Percentiles rank a stretch among this genome's conserved stretches.
These are phyloP conservation scores for Melikaiella ostensackeni DNA, from an alignment of 2,888 invertebrate species.

Conservation along the genomic window DNA sequence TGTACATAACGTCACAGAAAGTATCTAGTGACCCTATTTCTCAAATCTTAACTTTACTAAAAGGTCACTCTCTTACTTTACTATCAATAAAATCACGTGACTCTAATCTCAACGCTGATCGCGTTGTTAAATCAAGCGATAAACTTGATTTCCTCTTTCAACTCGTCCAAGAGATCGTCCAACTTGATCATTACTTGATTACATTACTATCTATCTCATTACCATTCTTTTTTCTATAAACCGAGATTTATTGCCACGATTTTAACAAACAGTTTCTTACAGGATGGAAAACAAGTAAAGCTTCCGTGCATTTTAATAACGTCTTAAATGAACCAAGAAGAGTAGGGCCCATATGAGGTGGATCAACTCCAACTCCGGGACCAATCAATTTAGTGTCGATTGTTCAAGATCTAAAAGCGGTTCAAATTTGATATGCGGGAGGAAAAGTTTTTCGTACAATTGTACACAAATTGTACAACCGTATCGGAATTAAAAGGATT, in stretches of 20 bases:
- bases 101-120: conserved; percentile 4
- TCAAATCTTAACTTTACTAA: conserved; percentile 16
- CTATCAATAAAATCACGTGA: conserved; percentile 1
- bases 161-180: background rate
- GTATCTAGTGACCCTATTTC: conserved; percentile 22
- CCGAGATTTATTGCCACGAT: conserved; percentile 6
- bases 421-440: conserved; percentile 48
- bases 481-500: conserved; percentile 53
- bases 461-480: conserved; percentile 48
- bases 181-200: background rate
- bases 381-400: conserved; percentile 17
- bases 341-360: conserved; percentile 5
- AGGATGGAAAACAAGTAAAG: conserved; percentile 35
- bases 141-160: conserved; percentile 10
- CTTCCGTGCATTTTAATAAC: conserved; percentile 38
- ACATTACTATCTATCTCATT: background rate
- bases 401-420: conserved; percentile 24
- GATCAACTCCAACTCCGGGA: conserved; percentile 16
- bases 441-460: conserved; percentile 64
- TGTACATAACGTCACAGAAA: conserved; percentile 43
- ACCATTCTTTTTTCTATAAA: conserved; percentile 1
- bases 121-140: background rate
- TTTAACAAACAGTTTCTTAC: conserved; percentile 36
- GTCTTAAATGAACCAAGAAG: conserved; percentile 35
- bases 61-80: background rate